These are phyloP conservation scores for Maconellicoccus hirsutus DNA, from an alignment of 1,140 invertebrate species.

Conservation along the genomic window DNA sequence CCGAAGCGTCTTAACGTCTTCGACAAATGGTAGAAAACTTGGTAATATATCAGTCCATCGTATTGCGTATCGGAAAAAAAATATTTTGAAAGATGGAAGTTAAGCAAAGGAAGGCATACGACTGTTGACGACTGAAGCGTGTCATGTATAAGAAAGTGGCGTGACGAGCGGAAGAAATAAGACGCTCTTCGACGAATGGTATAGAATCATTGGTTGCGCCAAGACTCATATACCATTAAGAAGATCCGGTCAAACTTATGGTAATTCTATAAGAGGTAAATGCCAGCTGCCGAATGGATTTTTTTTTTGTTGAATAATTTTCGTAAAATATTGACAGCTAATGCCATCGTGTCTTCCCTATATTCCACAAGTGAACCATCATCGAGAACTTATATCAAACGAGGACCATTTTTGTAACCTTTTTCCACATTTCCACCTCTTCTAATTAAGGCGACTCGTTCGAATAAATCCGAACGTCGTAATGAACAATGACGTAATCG, in stretches of 20 bases:
- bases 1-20: no score
- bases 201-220: not conserved
- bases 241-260: slow-evolving; percentile 3
- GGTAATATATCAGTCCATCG: not conserved
- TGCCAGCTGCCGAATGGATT: not conserved
- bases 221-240: not conserved
- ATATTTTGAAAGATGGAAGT: not conserved
- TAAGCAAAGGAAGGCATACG: not conserved
- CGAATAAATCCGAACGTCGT: no score
- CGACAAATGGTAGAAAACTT: no score
- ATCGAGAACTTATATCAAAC: no score
- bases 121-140: slow-evolving; percentile 2
- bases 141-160: slow-evolving; percentile 3
- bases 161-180: slow-evolving; percentile 7
- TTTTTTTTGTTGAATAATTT: not conserved
- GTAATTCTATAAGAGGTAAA: not conserved
- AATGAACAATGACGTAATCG: no score
- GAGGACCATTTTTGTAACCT: no score
- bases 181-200: not conserved
- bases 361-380: no score
- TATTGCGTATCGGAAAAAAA: slow-evolving; percentile 7
- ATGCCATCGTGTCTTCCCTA: no score
- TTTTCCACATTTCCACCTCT: no score
- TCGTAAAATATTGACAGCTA: no score
- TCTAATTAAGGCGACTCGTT: no score